A percentile compares a stretch with the other conserved stretches of the same genome.
phyloP scores from a whole-genome alignment of 1,140 invertebrate species.

The Schlechtendalia chinensis region DNA sequence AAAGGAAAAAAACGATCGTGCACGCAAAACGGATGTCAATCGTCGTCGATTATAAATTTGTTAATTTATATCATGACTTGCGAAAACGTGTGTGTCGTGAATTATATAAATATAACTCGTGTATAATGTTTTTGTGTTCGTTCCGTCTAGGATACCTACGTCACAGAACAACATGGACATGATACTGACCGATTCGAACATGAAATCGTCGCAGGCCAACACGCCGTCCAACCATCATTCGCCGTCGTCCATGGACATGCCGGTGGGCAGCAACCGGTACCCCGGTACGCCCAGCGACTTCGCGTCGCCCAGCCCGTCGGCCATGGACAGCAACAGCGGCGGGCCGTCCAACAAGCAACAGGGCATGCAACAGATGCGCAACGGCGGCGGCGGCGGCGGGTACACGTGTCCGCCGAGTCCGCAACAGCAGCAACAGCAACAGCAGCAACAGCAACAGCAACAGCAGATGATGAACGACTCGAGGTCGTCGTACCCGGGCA shows the following conservation, averaged over 20 bases:
- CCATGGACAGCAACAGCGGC: conserved; percentile 48
- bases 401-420: not conserved
- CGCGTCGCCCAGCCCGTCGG: conserved; percentile 55
- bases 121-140: too few species aligned
- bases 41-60: too few species aligned
- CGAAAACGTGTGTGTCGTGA: too few species aligned
- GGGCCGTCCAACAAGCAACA: not conserved
- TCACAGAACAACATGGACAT: conserved; percentile 42
- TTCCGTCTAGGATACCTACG: conserved; percentile 2
- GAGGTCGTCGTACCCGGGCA: conserved; percentile 5
- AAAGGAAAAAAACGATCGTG: too few species aligned
- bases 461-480: conserved; percentile 18
- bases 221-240: conserved; percentile 22
- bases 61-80: too few species aligned
- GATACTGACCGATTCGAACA: conserved; percentile 41
- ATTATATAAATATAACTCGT: too few species aligned
- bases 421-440: too few species aligned
- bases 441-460: too few species aligned
- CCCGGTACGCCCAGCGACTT: conserved; percentile 55
- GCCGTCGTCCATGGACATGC: conserved; percentile 55
- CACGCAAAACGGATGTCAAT: too few species aligned
- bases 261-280: conserved; percentile 56
- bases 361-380: conserved; percentile 53
- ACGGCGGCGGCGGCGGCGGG: conserved; percentile 54
- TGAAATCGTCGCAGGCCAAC: conserved; percentile 16